phyloP scores from a whole-genome alignment of 2,888 invertebrate genomes.

The Lepidochrysops patricia region DNA sequence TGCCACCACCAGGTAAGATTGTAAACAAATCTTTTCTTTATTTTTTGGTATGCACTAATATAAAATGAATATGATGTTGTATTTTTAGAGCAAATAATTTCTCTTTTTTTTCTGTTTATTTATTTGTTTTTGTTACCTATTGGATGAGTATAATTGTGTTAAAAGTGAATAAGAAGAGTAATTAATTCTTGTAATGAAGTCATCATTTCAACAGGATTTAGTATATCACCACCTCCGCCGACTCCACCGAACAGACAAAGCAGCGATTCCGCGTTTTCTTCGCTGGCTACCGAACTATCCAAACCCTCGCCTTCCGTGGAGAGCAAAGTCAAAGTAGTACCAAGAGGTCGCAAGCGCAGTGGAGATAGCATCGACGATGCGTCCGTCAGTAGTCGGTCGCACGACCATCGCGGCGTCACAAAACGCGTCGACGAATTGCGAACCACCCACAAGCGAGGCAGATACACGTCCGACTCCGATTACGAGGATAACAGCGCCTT shows the following conservation, averaged over 20 bases:
- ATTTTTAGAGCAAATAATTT: background rate
- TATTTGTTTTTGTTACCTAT: too few species aligned
- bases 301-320: constrained; percentile 43
- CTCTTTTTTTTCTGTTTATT: too few species aligned
- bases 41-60: too few species aligned
- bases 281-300: constrained; percentile 50
- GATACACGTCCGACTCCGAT: constrained; percentile 47
- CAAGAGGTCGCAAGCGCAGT: constrained; percentile 48
- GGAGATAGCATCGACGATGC: constrained; percentile 47
- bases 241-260: constrained; percentile 59
- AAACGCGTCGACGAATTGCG: constrained; percentile 53
- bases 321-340: constrained; percentile 37
- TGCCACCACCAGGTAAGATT: constrained; percentile 58
- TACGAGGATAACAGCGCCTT: constrained; percentile 49
- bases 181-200: too few species aligned
- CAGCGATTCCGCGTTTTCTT: constrained; percentile 66
- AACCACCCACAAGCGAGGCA: constrained; percentile 40
- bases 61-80: too few species aligned
- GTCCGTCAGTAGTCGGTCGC: constrained; percentile 45
- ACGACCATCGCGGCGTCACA: constrained; percentile 40
- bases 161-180: too few species aligned
- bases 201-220: constrained; percentile 43
- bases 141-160: too few species aligned
- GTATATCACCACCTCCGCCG: constrained; percentile 46
- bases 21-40: too few species aligned